These are phyloP conservation scores for Urechis unicinctus DNA, from an alignment of 2,888 invertebrate species.

Conservation along the genomic window DNA sequence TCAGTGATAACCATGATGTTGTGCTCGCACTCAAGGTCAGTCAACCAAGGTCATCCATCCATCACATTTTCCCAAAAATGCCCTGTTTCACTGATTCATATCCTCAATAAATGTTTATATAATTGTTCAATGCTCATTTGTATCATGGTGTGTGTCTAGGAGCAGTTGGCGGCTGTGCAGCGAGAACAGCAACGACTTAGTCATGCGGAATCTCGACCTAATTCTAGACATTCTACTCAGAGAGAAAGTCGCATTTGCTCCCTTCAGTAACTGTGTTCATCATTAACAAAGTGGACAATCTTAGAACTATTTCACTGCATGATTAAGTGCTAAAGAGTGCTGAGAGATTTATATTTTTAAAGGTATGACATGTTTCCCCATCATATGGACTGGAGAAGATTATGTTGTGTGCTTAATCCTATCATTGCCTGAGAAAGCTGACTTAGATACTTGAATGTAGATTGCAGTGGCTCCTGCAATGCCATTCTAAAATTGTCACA, in stretches of 20 bases:
- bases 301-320: no score
- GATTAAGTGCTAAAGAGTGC: no score
- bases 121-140: no score
- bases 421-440: no score
- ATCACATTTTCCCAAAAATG: background rate
- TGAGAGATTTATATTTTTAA: no score
- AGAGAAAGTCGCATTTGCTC: conserved; percentile 10
- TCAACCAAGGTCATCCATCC: background rate
- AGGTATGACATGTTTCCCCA: no score
- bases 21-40: conserved; percentile 14
- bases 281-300: no score
- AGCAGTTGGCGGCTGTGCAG: conserved; percentile 10
- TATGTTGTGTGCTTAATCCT: no score
- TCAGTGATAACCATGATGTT: conserved; percentile 13
- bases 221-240: background rate
- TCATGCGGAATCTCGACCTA: conserved; percentile 1
- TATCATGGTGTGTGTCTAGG: conserved; percentile 2
- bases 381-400: no score
- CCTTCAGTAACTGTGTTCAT: conserved; percentile 5
- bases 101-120: background rate
- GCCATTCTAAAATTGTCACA: no score
- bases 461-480: no score
- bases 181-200: conserved; percentile 4
- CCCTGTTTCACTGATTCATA: background rate
- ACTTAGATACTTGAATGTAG: no score